Conservation (phyloP, 37 sponge, comb jelly and placozoan genomes). For the Agelas oroides region DNA sequence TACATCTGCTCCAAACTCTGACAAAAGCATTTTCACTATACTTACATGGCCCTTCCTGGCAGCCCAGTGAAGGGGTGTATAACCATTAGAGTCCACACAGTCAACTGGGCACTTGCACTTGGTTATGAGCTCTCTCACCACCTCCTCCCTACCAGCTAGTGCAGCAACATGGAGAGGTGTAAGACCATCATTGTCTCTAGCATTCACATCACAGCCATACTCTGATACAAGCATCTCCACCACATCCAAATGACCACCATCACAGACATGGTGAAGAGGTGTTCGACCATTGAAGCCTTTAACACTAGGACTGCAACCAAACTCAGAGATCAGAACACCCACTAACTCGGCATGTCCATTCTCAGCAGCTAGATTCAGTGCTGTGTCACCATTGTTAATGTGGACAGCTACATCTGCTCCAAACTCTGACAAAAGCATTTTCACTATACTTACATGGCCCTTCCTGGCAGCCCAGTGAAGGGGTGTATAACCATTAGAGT, state of each 20-base stretch:
- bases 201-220: slow-evolving; percentile 3
- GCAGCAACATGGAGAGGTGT: slow-evolving; percentile 19
- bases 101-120: neutral
- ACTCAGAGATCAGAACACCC: neutral
- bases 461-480: neutral
- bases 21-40: neutral
- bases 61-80: neutral
- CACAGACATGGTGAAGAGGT: neutral
- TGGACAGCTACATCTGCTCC: neutral
- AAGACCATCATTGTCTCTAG: slow-evolving; percentile 3
- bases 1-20: slow-evolving; percentile 1
- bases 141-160: neutral
- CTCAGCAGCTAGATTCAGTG: slow-evolving; percentile 2
- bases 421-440: neutral
- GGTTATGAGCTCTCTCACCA: neutral
- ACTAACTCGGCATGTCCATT: neutral
- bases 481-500: slow-evolving; percentile 6
- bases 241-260: slow-evolving; percentile 3
- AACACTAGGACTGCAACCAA: neutral
- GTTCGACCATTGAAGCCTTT: neutral
- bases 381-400: slow-evolving; percentile 1
- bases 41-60: neutral
- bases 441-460: slow-evolving; percentile 1
- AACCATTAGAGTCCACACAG: neutral
- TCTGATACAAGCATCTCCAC: neutral